Evolutionary conservation across 2,113 vertebrate genomes (phyloP), one percentile per base, ranked within the genome.

Genomic region (Raphicerus campestris): DNA sequence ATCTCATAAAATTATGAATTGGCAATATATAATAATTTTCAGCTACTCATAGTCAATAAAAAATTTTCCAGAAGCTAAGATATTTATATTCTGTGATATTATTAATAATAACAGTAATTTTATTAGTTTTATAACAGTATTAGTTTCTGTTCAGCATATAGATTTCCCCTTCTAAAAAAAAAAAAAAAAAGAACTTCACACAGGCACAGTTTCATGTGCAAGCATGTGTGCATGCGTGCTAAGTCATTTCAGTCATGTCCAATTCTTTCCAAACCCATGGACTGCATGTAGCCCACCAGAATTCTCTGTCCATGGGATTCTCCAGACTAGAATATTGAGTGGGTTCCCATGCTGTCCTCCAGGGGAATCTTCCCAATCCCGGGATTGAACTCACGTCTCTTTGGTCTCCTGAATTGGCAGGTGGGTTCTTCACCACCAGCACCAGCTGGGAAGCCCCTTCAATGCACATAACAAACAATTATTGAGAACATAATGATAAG

Each of bases 1-100:
- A 85, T 91, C 61, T 45, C 47, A 39, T 66, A 81, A 88, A 89
- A 85, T 86, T 85, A 96, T 77, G 85, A 91, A 89, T 35, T 81
- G 89, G 73, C 35, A 78, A 45, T 47, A 55, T 3, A 42, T 7
- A 83, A 47, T 82, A 26, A 47, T 78, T 92, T 55, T 81, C 35
- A 82, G n/a, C 81, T 88, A 82, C 84, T 92, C 45, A 28, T 2
- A 51, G 11, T 14, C 39, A 63, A 91, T 42, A 81, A 91, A 60
- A 70, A 95, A 73, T 3, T 81, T 95, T 42, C 16, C 30, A 45
- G 49, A 53, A 87, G 26, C 26, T 53, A 60, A 83, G 53, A 28
- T 55, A 61, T 58, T 85, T 73, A 16, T 22, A 56, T 88, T 58
- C 6, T 7, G 90, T 84, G 39, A 94, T 73, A n/a, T 87, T 83